A percentile compares a stretch with the other conserved stretches of the same genome.
These are phyloP conservation scores for Lasiurus cinereus DNA, from an alignment of 2,113 vertebrate genomes.

Conservation along the genomic window DNA sequence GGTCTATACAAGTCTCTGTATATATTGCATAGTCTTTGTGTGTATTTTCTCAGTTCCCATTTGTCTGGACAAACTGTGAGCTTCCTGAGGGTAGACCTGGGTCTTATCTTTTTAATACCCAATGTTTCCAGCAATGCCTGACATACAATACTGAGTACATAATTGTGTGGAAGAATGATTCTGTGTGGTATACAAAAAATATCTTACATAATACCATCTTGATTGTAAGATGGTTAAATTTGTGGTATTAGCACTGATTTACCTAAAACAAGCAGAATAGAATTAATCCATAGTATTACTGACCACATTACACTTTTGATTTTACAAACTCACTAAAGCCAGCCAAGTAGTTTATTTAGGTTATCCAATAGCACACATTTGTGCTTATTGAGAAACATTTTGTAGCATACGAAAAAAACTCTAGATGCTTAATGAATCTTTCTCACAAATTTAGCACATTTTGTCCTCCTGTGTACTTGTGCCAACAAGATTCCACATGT, in stretches of 20 bases:
- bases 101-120: neutral
- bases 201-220: neutral
- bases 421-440: constrained; percentile 66
- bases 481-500: constrained; percentile 66
- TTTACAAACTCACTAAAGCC: constrained; percentile 37
- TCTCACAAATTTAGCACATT: constrained; percentile 60
- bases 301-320: neutral
- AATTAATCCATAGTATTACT: neutral
- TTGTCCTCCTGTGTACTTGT: constrained; percentile 47
- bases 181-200: neutral
- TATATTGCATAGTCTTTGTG: neutral
- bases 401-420: neutral
- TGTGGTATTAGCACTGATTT: neutral
- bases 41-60: neutral
- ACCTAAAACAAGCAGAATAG: neutral
- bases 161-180: neutral
- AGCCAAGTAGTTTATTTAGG: neutral
- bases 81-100: neutral
- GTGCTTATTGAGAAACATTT: constrained; percentile 38
- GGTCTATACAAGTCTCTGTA: neutral
- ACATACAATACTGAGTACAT: neutral
- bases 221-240: neutral
- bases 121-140: neutral
- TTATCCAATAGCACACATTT: constrained; percentile 30
- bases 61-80: neutral